Conservation (phyloP, 2,797 vertebrate genomes). For the Falco biarmicus region DNA sequence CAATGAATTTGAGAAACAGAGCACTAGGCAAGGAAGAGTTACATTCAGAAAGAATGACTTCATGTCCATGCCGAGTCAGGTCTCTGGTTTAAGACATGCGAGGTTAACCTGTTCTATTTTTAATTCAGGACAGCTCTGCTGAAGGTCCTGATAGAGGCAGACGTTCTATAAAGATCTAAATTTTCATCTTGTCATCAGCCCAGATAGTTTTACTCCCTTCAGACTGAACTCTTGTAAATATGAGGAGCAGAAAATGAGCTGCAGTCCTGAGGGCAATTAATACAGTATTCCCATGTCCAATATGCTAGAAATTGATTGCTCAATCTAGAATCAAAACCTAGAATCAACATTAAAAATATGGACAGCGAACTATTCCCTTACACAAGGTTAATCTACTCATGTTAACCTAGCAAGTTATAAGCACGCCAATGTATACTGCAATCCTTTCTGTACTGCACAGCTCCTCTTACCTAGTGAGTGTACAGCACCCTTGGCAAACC, state of each 20-base stretch:
- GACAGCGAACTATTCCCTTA: background rate
- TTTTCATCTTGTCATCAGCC: background rate
- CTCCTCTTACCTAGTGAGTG: background rate
- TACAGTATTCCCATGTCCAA: background rate
- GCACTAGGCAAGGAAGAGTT: background rate
- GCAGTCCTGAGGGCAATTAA: background rate
- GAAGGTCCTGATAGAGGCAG: background rate
- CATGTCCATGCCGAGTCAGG: background rate
- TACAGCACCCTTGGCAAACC: background rate
- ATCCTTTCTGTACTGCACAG: background rate
- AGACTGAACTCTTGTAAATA: background rate
- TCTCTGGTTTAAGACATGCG: background rate
- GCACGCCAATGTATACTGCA: background rate
- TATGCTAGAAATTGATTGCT: background rate
- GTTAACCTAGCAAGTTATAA: background rate
- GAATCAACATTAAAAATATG: background rate
- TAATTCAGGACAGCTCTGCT: background rate
- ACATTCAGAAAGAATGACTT: background rate
- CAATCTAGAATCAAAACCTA: background rate
- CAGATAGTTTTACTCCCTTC: background rate
- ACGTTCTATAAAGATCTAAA: background rate
- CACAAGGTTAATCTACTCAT: background rate
- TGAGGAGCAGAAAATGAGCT: background rate
- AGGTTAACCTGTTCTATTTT: background rate
- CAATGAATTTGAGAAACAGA: background rate